These are phyloP conservation scores for Lutra lutra DNA, from an alignment of 2,797 vertebrate species.

Conservation along the genomic window DNA sequence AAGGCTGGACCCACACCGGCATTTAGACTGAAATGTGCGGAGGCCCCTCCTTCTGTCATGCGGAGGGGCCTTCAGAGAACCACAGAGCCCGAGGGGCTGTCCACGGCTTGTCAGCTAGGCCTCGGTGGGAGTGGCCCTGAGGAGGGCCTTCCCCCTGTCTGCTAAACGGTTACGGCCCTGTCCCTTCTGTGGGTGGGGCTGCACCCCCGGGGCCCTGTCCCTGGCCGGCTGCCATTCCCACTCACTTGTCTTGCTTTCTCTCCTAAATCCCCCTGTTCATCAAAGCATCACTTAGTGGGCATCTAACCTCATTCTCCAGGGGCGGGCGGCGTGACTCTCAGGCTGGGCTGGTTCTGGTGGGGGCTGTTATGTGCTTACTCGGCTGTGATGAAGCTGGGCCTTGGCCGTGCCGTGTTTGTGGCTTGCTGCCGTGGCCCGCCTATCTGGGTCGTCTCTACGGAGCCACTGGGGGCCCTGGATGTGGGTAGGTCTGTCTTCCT, in stretches of 20 bases:
- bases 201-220: accelerated
- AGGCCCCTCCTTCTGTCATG: neutral
- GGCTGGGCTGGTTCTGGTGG: accelerated
- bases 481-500: accelerated
- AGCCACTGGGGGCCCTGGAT: accelerated
- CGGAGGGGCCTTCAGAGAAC: accelerated
- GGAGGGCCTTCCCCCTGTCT: accelerated
- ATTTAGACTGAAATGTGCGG: neutral
- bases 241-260: neutral
- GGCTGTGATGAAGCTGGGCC: accelerated
- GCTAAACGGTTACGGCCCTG: neutral
- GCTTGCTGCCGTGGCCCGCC: neutral
- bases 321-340: accelerated
- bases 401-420: accelerated
- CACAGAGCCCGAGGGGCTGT: accelerated
- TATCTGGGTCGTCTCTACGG: neutral
- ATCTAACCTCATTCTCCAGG: neutral
- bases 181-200: accelerated
- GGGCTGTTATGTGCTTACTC: neutral
- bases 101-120: accelerated
- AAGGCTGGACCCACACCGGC: accelerated
- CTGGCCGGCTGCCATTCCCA: accelerated
- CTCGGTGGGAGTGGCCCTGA: neutral
- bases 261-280: neutral
- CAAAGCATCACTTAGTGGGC: neutral